These are phyloP conservation scores for Perizoma flavofasciatum DNA, from an alignment of 2,888 invertebrate species.

Conservation along the genomic window DNA sequence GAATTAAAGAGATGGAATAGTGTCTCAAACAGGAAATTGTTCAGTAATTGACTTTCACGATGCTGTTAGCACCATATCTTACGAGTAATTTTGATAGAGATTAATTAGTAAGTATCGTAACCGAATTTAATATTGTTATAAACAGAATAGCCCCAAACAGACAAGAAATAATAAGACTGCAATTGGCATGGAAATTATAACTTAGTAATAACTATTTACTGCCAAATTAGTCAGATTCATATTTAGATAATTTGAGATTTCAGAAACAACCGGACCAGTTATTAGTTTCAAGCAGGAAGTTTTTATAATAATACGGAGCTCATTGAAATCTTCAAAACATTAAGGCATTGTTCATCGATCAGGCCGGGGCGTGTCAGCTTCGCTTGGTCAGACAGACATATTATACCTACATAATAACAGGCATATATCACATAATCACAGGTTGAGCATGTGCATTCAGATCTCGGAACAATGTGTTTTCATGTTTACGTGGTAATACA, in stretches of 20 bases:
- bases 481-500: constrained; percentile 45
- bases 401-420: constrained; percentile 41
- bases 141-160: not conserved
- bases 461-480: constrained; percentile 57
- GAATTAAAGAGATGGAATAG: constrained; percentile 49
- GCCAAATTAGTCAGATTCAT: too few species aligned
- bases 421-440: constrained; percentile 44
- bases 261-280: not conserved
- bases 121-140: not conserved
- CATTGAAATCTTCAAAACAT: constrained; percentile 41
- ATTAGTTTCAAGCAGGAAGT: constrained; percentile 22
- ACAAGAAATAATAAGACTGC: not conserved
- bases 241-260: too few species aligned
- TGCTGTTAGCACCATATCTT: constrained; percentile 45
- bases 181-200: not conserved
- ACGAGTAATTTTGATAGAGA: constrained; percentile 38
- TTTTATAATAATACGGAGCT: constrained; percentile 27
- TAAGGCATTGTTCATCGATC: constrained; percentile 53
- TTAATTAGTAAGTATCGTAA: constrained; percentile 30
- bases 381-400: constrained; percentile 35
- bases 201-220: too few species aligned
- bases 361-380: constrained; percentile 52
- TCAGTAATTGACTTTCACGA: constrained; percentile 50
- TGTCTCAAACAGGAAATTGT: constrained; percentile 53
- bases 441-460: constrained; percentile 51